Evolutionary conservation across 2,888 invertebrate species (phyloP), one percentile per base, ranked within the genome.

Genomic region (Drosophila neutralis): DNA sequence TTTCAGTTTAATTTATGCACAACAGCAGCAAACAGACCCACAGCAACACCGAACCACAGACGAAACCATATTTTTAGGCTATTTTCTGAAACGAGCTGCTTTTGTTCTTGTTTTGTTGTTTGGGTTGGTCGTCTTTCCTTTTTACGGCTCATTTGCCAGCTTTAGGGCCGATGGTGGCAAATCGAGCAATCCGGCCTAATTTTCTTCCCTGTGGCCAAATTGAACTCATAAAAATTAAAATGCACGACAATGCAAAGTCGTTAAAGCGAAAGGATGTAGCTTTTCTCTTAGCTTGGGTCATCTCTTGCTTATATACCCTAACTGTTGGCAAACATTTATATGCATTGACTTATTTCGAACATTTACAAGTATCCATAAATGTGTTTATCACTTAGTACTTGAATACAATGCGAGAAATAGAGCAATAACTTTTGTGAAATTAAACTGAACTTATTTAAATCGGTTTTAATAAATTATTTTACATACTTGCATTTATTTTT

Each of bases 121-220:
- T 45, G 24, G 24, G 66, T 49, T 63, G 42, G 64, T 38, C 18
- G 40, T 64, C 54, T 40, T 76, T 70, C 64, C 72, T 69, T 85
- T 90, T 89, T 87, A 87, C 85, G 90, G 90, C 80, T 82, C 87
- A 90, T 90, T 78, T 90, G 89, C 61, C 69, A 60, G 72, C 73
- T 63, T 35, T 62, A 31, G 70, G 33, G 59, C 51, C 58, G 29
- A 40, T 60, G 68, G 61, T 48, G 69, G 59, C 77, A 80, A 80
- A 78, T 90, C 80, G 86, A 76, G 78, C 85, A 76, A 90, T 89
- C 76, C 84, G 74, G 87, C 64, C 87, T 78, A 78, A 90, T 84
- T 90, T 84, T 74, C 80, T 71, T 45, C 73, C 85, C 82, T 65
- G 54, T 56, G 73, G 76, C 80, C 65, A 76, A 80, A 87, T 83